Percentiles rank a stretch among this genome's conserved stretches.
Conservation (phyloP, 64 coral and sea anemone genomes). For the Trachythela sp. region DNA sequence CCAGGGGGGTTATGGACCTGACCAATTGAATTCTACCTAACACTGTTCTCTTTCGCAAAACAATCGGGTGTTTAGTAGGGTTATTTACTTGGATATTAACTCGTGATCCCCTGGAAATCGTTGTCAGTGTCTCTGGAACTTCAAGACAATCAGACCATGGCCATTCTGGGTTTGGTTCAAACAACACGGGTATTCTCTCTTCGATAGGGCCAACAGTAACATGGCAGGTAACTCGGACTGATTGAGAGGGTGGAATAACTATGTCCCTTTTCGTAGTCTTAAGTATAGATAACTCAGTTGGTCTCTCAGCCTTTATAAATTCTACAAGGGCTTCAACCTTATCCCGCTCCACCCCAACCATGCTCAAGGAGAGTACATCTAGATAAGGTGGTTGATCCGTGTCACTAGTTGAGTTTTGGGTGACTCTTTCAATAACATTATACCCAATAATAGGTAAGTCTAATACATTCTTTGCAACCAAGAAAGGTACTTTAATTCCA, state of each 20-base stretch:
- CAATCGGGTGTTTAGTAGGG: neutral
- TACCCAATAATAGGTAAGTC: slow-evolving; percentile 16
- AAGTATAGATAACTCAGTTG: neutral
- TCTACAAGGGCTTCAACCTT: slow-evolving; percentile 23
- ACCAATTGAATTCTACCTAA: neutral
- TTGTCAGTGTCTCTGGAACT: slow-evolving; percentile 9
- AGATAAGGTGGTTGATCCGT: neutral
- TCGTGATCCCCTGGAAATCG: neutral
- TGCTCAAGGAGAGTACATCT: neutral
- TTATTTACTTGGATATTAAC: slow-evolving; percentile 16
- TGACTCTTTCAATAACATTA: slow-evolving; percentile 16
- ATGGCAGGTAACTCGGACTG: neutral
- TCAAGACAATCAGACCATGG: slow-evolving; percentile 18
- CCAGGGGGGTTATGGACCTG: neutral
- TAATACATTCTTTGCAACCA: neutral
- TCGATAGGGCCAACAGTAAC: neutral
- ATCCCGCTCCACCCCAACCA: neutral
- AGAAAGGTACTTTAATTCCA: slow-evolving; percentile 4
- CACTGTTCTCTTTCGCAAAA: neutral
- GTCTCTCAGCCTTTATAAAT: neutral
- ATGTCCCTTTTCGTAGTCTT: neutral
- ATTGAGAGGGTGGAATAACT: neutral
- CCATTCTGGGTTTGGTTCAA: neutral
- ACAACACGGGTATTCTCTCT: slow-evolving; percentile 8
- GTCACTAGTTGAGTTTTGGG: neutral